phyloP scores from a whole-genome alignment of 37 sponge, comb jelly and placozoan genomes.

The Hexactinellida sp. region DNA sequence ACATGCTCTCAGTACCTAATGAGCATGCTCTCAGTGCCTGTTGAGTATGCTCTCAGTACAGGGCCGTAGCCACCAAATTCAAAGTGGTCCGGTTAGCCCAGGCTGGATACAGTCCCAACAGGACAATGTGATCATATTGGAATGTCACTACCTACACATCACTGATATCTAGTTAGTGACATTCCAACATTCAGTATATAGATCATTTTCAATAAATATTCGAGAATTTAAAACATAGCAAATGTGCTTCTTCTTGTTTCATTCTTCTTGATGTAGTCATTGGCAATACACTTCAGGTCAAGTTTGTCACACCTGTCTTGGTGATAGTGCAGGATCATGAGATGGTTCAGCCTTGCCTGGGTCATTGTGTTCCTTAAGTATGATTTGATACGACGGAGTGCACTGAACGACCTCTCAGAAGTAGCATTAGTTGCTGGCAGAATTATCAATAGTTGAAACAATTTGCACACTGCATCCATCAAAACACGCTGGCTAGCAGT shows the following conservation, averaged over 20 bases:
- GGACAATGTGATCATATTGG: too few species aligned
- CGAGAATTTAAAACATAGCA: neutral
- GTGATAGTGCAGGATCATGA: conserved; percentile 53
- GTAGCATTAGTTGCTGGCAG: conserved; percentile 52
- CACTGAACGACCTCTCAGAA: conserved; percentile 58
- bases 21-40: too few species aligned
- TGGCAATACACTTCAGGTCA: conserved; percentile 25
- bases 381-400: conserved; percentile 43
- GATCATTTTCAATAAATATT: too few species aligned
- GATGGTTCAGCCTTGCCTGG: conserved; percentile 38
- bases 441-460: conserved; percentile 49
- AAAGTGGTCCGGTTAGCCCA: too few species aligned
- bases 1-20: too few species aligned
- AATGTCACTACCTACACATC: too few species aligned
- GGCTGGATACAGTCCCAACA: too few species aligned
- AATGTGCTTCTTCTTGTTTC: conserved; percentile 27
- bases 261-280: conserved; percentile 33
- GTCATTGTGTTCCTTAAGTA: conserved; percentile 60
- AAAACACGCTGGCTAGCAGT: conserved; percentile 8
- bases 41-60: too few species aligned
- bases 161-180: too few species aligned
- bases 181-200: too few species aligned
- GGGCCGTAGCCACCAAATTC: too few species aligned
- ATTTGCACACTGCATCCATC: conserved; percentile 25
- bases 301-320: conserved; percentile 32